Evolutionary conservation across 2,113 vertebrate species (phyloP), one percentile per base, ranked within the genome.

Genomic region (Chionomys nivalis): DNA sequence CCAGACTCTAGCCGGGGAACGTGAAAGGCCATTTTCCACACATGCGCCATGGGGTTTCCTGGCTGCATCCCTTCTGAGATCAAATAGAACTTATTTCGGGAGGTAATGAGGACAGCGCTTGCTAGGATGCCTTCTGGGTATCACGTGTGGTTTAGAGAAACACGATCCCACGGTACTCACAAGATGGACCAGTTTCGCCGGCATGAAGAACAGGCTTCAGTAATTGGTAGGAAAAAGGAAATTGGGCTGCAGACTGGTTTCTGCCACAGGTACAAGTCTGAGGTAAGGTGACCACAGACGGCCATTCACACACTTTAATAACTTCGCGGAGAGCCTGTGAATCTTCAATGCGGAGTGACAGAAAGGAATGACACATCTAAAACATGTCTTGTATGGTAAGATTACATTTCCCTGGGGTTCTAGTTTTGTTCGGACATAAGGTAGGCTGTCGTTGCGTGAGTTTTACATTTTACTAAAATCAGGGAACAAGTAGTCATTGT

Each of bases 141-240:
- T 92, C 87, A 7, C 1, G 6, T 85, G 85, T 86, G 44, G 52
- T 55, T 86, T 89, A 92, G 88, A 89, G 49, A 83, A 97, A 95
- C 39, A 78, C 1, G 23, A 63, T 36, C 39, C 39, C 52, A 94
- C 70, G 7, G 21, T 42, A 58, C 72, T 95, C 63, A 70, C 21
- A 39, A 81, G 81, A 96, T n/a, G 70, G 75, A 79, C 85, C 92
- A 87, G 52, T 1, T 47, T 72, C 17, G 24, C 11, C 66, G 65
- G 26, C 0, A 26, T 81, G 96, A 97, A 95, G 76, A 88, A 42
- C 26, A 90, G 47, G 79, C 65, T 16, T 93, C 94, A 82, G 39
- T 89, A 95, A 97, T 81, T 72, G n/a, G 89, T 39, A 7, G 73
- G 77, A 92, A 68, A 96, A 97, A 97, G 89, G 24, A 70, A 96